Evolutionary conservation across 2,888 invertebrate species (phyloP).

Genomic region (Yponomeuta evonymella): DNA sequence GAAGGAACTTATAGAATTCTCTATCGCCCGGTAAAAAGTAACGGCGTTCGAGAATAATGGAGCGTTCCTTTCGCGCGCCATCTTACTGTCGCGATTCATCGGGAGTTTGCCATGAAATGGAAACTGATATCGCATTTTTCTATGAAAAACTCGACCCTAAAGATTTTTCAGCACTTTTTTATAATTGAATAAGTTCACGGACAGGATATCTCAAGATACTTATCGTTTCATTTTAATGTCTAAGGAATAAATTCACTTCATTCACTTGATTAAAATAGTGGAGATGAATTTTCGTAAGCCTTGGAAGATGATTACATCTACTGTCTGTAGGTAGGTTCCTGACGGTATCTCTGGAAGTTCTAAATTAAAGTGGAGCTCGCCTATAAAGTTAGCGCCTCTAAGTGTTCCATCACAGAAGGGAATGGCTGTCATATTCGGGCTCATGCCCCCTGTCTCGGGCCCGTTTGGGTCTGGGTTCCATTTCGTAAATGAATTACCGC

Average conservation of each 20-base stretch:
- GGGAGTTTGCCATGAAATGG: neutral
- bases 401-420: slow-evolving; percentile 7
- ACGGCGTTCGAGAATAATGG: slow-evolving; percentile 4
- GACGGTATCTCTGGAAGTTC: neutral
- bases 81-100: slow-evolving; percentile 8
- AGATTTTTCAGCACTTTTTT: neutral
- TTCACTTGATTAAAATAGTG: too few species aligned
- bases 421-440: slow-evolving; percentile 5
- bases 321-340: neutral
- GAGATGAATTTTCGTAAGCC: neutral
- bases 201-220: neutral
- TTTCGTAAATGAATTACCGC: neutral
- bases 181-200: neutral
- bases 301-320: neutral
- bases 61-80: slow-evolving; percentile 9
- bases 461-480: neutral
- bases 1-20: slow-evolving; percentile 35
- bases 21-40: slow-evolving; percentile 13
- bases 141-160: neutral
- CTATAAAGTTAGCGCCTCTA: neutral
- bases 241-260: too few species aligned
- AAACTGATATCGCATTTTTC: neutral
- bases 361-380: slow-evolving; percentile 2
- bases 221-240: too few species aligned
- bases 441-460: neutral